Evolutionary conservation across 1,140 invertebrate genomes (phyloP), one percentile per base, ranked within the genome.

Genomic region (Zaprionus tsacasi): DNA sequence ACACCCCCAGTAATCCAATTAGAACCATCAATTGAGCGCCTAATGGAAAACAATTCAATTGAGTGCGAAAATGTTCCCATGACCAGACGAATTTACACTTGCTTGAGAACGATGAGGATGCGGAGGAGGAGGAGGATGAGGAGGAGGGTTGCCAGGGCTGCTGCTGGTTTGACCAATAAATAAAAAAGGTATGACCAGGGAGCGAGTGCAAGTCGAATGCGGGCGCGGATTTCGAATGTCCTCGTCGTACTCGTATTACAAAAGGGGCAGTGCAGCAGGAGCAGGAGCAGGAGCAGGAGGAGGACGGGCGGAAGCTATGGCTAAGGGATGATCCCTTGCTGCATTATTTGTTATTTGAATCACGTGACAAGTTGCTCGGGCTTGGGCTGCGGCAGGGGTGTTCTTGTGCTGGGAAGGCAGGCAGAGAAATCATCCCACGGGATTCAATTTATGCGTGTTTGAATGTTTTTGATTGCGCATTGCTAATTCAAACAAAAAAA

Each of bases 391-490:
- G 27, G 35, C 43, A 52, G 59, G 70, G 70, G 68, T 21, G 21
- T 21, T 21, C 21, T 2, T 21, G 72, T 71, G 61, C 73, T 89
- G 85, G 85, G 85, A 89, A 89, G 65, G 38, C 21, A 50, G 66
- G 64, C 71, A 70, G 50, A 79, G 78, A 89, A 90, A 90, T 76
- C 85, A 89, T 89, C 85, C 85, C 85, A 89, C 85, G 85, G 85
- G 85, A 89, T 89, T 89, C 85, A 89, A 89, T 89, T 89, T 89
- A 89, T 89, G 85, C 86, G 86, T 89, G 85, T 89, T 89, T 89
- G 85, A 89, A 89, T 89, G 85, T 89, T 89, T 89, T 89, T 89
- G 85, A 89, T 89, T 89, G 85, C 66, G 76, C 85, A 70, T 78
- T 85, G 85, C 85, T 90, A 89, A 89, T 89, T 89, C 86, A 89